A percentile compares a stretch with the other conserved stretches of the same genome.
These are phyloP conservation scores for Crypturellus tataupa DNA, from an alignment of 2,797 vertebrate species.

Conservation along the genomic window DNA sequence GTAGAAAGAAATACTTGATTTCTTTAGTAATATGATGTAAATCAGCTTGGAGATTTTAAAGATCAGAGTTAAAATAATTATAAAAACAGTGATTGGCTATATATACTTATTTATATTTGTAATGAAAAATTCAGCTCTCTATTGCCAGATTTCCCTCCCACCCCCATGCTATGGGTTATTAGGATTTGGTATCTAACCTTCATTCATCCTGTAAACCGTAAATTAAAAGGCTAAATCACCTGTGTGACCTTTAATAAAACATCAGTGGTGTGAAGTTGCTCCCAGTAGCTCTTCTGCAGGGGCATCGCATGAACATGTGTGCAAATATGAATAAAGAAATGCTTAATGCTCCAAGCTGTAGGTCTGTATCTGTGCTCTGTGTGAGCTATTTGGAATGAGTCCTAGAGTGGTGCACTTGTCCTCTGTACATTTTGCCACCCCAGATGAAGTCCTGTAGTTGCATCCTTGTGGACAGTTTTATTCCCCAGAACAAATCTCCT, in stretches of 20 bases:
- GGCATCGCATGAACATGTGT: too few species aligned
- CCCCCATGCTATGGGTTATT: background rate
- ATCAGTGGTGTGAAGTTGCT: too few species aligned
- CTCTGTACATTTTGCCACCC: background rate
- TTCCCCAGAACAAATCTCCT: background rate
- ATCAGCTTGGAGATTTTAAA: constrained; percentile 50
- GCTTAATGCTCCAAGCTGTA: too few species aligned
- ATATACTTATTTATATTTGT: constrained; percentile 39
- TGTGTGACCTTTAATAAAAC: too few species aligned
- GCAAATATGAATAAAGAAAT: too few species aligned
- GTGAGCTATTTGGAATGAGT: too few species aligned
- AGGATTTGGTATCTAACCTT: constrained; percentile 31
- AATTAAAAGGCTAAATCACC: constrained; percentile 22
- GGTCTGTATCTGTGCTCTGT: too few species aligned
- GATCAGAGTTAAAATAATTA: constrained; percentile 56
- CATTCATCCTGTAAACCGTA: background rate
- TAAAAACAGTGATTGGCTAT: background rate
- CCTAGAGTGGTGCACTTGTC: background rate
- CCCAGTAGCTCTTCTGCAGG: too few species aligned
- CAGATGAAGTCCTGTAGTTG: background rate
- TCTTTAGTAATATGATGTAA: background rate
- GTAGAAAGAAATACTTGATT: background rate
- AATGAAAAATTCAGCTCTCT: background rate
- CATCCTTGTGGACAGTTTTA: background rate
- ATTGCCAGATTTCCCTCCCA: background rate